Base-by-base conservation (phyloP, 1,140 invertebrate species). In the Pomacea maculata region DNA sequence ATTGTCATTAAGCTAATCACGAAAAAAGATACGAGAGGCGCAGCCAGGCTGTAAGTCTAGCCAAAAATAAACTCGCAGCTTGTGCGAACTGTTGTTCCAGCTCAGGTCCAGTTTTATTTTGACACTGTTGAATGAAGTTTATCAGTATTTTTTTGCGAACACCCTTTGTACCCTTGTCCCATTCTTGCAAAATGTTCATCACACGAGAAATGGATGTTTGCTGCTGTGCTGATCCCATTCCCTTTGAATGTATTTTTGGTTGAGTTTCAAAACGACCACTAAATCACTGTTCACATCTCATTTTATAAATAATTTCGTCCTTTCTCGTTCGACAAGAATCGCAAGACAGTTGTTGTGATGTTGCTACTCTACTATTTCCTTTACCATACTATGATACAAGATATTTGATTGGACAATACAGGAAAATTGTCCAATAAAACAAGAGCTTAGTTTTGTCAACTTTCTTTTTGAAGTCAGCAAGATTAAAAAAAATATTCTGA, bases 71-170 rank as follows among this genome's bases (percentile, higher is more conserved):
- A 83, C 91, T 91, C 6, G 91, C 91, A 15, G 90, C 90, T 83
- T 92, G 87, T 34, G 90, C 91, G 85, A 92, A 91, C 78, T 91
- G 89, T 57, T 88, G 85, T 83, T 92, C 91, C 25, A 92, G 79
- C 80, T 92, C 91, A 34, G 91, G 90, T 21, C 90, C 90, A 25
- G 90, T 91, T 86, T 90, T 92, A 80, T 90, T 90, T 82, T 90
- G 85, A 83, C 91, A 90, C 73, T 91, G 90, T 67, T 74, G 77
- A 17, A 92, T 89, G 82, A 92, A 92, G 82, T 91, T 88, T 74
- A 86, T 77, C 34, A 92, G 83, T 73, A 92, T 91, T 76, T 87
- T 88, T 75, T 86, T 87, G 52, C 91, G 84, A 21, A 87, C 85
- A 61, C 80, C 73, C 85, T 89, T 88, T 25, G 87, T 87, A 11